Evolutionary conservation across 2,113 vertebrate genomes (phyloP).

Genomic region (Pachycephala philippinensis): DNA sequence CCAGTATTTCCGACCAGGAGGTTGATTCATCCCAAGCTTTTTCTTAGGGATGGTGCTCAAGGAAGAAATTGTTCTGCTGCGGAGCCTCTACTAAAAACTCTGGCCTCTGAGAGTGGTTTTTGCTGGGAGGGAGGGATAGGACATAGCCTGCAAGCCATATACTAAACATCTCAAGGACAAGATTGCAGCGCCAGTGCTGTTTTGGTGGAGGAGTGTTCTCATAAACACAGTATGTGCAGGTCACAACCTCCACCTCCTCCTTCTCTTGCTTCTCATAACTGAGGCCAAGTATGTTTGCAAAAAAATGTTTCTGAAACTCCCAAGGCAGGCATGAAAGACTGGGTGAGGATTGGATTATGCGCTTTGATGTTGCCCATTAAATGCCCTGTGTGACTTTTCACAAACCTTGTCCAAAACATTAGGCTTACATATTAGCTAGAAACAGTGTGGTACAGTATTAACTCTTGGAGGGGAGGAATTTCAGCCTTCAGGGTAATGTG

Average conservation of each 20-base stretch:
- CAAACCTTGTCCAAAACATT: neutral
- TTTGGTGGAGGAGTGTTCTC: slow-evolving; percentile 19
- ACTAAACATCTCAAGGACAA: neutral
- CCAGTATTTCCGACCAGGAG: neutral
- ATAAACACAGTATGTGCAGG: slow-evolving; percentile 10
- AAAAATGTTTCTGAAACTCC: neutral
- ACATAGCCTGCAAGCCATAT: neutral
- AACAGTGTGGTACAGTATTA: neutral
- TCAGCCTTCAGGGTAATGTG: neutral
- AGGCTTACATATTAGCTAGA: slow-evolving; percentile 5
- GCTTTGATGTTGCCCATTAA: neutral
- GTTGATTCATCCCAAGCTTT: neutral
- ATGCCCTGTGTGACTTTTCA: neutral
- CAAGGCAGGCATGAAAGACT: neutral
- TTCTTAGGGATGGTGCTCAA: neutral
- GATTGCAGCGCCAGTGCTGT: neutral
- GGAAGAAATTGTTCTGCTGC: neutral
- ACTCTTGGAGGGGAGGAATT: neutral
- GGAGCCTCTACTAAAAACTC: neutral
- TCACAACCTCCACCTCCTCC: slow-evolving; percentile 46
- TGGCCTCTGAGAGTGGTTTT: neutral
- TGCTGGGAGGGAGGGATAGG: neutral
- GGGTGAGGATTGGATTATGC: neutral
- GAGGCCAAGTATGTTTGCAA: neutral
- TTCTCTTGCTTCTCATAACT: slow-evolving; percentile 9